Evolutionary conservation across 2,888 invertebrate species (phyloP).

Genomic region (Orgyia antiqua): DNA sequence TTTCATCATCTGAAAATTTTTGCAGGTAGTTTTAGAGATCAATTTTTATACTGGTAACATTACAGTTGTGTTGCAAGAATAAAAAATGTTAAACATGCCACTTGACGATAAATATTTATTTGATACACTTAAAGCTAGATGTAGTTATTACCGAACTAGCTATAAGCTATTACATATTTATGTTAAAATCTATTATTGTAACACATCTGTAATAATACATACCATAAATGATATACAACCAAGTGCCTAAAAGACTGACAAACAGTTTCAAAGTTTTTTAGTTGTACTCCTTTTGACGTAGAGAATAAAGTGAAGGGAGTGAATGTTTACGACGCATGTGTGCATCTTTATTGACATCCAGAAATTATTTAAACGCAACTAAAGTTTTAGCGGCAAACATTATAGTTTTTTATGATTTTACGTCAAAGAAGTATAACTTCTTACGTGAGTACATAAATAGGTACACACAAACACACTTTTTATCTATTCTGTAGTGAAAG

Average conservation of each 20-base stretch:
- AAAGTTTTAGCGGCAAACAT: too few relatives aligned
- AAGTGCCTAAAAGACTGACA: conserved; percentile 8
- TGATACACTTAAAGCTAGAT: conserved; percentile 6
- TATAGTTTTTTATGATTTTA: too few relatives aligned
- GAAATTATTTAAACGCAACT: too few relatives aligned
- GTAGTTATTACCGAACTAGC: conserved; percentile 6
- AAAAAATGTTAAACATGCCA: neutral
- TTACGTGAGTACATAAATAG: too few relatives aligned
- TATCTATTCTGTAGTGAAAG: too few relatives aligned
- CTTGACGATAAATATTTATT: neutral
- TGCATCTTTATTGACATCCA: too few relatives aligned
- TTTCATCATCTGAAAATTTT: conserved; percentile 58
- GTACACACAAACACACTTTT: too few relatives aligned
- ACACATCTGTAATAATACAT: conserved; percentile 20
- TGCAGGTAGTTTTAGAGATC: neutral
- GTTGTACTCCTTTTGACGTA: too few relatives aligned
- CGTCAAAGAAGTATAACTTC: too few relatives aligned
- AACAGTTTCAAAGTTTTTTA: too few relatives aligned
- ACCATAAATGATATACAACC: conserved; percentile 10
- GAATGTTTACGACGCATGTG: too few relatives aligned
- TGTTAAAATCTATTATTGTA: conserved; percentile 1
- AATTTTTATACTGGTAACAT: conserved; percentile 14
- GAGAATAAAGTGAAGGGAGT: too few relatives aligned
- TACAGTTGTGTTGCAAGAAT: conserved; percentile 15
- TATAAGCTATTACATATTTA: conserved; percentile 12